Base-by-base conservation (phyloP, 2,888 invertebrate genomes). In the Megastigmus dorsalis region DNA sequence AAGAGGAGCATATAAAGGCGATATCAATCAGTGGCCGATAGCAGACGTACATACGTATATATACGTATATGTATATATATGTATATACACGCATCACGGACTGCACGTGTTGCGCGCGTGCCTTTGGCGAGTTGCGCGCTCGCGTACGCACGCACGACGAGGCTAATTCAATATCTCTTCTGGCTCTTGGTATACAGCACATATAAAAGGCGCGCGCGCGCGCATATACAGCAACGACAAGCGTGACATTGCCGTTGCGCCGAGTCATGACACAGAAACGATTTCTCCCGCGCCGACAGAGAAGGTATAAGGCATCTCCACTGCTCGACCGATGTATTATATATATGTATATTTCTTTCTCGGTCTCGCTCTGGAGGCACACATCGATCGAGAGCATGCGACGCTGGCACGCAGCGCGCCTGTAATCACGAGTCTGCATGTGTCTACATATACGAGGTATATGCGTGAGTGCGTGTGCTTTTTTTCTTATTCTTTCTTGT, bases 191-290 rank as follows among this genome's bases (percentile, higher is more conserved):
- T n/a, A n/a, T n/a, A n/a, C n/a, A n/a, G n/a, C n/a, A n/a, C n/a
- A n/a, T n/a, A n/a, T n/a, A n/a, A n/a, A n/a, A n/a, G n/a, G n/a
- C n/a, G n/a, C n/a, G n/a, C n/a, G n/a, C n/a, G n/a, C n/a, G n/a
- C 10, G 60, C 13, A n/a, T n/a, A n/a, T 15, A 13, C 41, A 68
- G 65, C 77, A 77, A 60, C 77, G 82, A 82, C 81, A 83, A 80
- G 79, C 83, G 80, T 82, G 82, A 84, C 84, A 81, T 81, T 79
- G 80, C 65, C 78, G 78, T 78, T 78, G 79, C 79, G 79, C 80
- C 81, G 80, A 84, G 82, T 82, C 84, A 81, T 79, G n/a, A n/a
- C n/a, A 80, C 78, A 80, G 82, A 82, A 82, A 84, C 84, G 83
- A 84, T 84, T 84, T 81, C 79, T 78, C 79, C 63, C 10, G 3